These are phyloP conservation scores for Ceratotherium simum DNA, from an alignment of 2,113 vertebrate species.

Conservation along the genomic window DNA sequence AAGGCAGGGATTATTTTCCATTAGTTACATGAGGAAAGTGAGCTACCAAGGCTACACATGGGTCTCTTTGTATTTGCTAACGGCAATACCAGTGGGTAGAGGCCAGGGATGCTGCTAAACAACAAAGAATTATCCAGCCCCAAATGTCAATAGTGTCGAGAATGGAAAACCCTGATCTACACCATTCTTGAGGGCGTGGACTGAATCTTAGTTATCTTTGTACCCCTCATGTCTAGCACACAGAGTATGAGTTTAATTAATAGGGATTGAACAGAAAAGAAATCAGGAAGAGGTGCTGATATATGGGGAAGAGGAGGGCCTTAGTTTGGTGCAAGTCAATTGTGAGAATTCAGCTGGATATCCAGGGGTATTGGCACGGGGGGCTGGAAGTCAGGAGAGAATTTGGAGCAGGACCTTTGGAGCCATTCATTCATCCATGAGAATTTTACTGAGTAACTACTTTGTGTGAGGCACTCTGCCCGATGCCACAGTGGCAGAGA, in stretches of 20 bases:
- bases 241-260: neutral
- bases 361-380: neutral
- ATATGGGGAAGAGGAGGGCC: neutral
- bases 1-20: neutral
- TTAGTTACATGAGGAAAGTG: neutral
- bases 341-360: neutral
- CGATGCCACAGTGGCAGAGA: neutral
- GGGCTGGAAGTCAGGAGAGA: neutral
- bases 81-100: neutral
- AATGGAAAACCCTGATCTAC: neutral
- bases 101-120: neutral
- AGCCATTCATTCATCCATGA: neutral
- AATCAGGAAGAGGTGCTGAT: neutral
- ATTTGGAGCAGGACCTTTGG: neutral
- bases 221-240: neutral
- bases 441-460: neutral
- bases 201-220: neutral
- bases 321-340: neutral
- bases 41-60: neutral
- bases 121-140: neutral
- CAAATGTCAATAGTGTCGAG: neutral
- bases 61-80: neutral
- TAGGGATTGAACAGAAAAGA: neutral
- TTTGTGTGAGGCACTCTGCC: neutral
- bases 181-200: neutral